Conservation (phyloP, 1,140 invertebrate genomes). For the Lithobius niger region DNA sequence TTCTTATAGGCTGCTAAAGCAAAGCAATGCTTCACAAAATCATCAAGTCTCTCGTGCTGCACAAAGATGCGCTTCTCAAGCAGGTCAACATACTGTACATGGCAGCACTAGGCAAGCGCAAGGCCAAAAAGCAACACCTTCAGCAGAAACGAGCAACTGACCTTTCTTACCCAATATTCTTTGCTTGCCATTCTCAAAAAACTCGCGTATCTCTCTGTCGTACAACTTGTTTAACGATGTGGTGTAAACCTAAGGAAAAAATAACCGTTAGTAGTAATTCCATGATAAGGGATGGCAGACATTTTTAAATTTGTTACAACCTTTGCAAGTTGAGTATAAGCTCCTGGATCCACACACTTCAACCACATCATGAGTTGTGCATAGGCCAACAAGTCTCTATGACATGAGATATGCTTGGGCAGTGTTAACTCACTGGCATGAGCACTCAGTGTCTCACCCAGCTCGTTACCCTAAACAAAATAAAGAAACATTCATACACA, state of each 20-base stretch:
- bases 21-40: no score
- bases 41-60: no score
- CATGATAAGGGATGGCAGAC: neutral
- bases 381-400: slow-evolving; percentile 68
- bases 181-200: slow-evolving; percentile 70
- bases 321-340: slow-evolving; percentile 61
- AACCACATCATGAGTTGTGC: slow-evolving; percentile 81
- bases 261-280: neutral
- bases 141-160: no score
- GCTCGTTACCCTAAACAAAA: slow-evolving; percentile 45
- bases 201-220: slow-evolving; percentile 61
- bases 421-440: slow-evolving; percentile 49
- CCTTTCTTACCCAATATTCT: no score
- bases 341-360: slow-evolving; percentile 66
- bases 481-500: no score
- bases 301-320: slow-evolving; percentile 20
- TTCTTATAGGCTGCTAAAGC: no score
- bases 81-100: no score
- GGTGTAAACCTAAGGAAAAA: slow-evolving; percentile 43
- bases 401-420: slow-evolving; percentile 59
- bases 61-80: no score
- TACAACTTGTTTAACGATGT: slow-evolving; percentile 64
- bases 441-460: slow-evolving; percentile 41
- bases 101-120: no score
- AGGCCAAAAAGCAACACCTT: no score